Evolutionary conservation across 2,113 vertebrate genomes (phyloP), one percentile per base, ranked within the genome.

Genomic region (Clarias magur): DNA sequence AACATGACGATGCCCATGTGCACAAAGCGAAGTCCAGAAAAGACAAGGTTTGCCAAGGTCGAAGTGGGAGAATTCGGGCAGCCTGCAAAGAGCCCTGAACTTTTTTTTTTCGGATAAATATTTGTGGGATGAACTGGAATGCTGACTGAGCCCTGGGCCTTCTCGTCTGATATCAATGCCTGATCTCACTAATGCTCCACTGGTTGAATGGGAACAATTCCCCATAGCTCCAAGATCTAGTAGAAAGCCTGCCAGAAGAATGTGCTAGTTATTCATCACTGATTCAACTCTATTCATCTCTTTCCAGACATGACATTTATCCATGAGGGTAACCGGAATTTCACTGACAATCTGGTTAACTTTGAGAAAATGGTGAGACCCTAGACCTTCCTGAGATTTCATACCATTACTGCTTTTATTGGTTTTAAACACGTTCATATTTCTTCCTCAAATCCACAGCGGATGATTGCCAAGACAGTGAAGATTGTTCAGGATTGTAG

Each of bases 341-440:
- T 96, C 11, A 92, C 96, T 0, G 97, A 99, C 70, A 98, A 96
- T 87, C 92, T 99, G 92, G 96, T 99, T 92, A 99, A 99, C 91
- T 99, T 99, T 78, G 98, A 99, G 93, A 99, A 99, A 93, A 97
- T 99, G 98, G 98, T 99, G 91, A 95, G 95, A 60, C 19, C 57
- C 6, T 1, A 56, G 7, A 27, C 25, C 82, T 19, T 42, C 2
- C 27, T 38, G 34, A 42, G 3, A 80, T 0, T 0, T 60, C 30
- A 30, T 23, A 12, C 7, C 53, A 1, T 38, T 53, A 34, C 16
- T 23, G n/a, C 4, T 73, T 23, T 15, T 11, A 57, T 73, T 82
- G 2, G 42, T 57, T 56, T 0, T 3, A 16, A 30, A 72, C 25
- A 59, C 19, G 15, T 38, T 23, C 9, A n/a, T 48, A 25, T 42